These are phyloP conservation scores for Tragelaphus scriptus DNA, from an alignment of 2,113 vertebrate genomes.

Conservation along the genomic window DNA sequence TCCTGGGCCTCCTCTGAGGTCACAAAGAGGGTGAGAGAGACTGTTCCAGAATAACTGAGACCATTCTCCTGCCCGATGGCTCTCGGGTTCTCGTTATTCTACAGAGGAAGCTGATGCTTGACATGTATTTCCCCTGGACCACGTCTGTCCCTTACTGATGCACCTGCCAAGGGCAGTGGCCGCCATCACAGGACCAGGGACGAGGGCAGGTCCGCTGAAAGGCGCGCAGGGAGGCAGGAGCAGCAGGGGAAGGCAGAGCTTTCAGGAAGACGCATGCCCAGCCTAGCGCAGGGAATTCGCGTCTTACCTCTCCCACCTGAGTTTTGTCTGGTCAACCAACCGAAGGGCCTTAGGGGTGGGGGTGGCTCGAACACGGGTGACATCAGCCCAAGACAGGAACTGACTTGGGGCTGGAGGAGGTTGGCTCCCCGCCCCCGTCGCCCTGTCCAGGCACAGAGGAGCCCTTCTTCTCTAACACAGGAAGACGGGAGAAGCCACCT, in stretches of 20 bases:
- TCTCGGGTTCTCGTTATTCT: not conserved
- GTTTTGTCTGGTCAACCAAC: not conserved
- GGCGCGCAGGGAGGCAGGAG: not conserved
- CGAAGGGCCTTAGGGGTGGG: not conserved
- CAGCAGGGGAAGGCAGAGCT: too few species aligned
- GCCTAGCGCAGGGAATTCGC: fast-evolving
- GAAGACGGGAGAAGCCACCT: not conserved
- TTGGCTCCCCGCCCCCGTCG: not conserved
- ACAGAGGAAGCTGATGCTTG: not conserved
- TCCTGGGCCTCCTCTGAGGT: not conserved
- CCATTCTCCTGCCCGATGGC: not conserved
- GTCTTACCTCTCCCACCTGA: not conserved
- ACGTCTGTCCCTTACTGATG: not conserved
- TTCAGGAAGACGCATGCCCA: not conserved
- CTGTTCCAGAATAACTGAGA: not conserved
- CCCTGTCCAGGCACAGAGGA: not conserved
- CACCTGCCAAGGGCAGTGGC: not conserved
- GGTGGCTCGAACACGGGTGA: not conserved
- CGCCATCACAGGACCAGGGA: fast-evolving
- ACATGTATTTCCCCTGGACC: not conserved
- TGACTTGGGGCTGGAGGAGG: not conserved
- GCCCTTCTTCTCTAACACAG: not conserved
- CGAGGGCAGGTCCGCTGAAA: not conserved
- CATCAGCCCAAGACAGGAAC: not conserved
- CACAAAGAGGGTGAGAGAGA: not conserved